phyloP scores from a whole-genome alignment of 2,888 invertebrate genomes.

The Morpho deidamia region DNA sequence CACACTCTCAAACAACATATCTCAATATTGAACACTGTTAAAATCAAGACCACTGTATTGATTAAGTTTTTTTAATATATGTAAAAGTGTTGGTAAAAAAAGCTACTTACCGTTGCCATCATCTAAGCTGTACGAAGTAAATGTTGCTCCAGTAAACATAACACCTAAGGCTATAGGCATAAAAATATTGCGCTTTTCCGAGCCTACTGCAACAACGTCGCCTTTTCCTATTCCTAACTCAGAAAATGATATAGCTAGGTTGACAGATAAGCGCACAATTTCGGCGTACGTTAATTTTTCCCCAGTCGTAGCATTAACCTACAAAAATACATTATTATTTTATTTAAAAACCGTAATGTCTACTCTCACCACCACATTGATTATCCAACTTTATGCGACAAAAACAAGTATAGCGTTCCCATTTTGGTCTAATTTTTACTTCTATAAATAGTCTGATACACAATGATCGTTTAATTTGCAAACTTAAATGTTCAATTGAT shows the following conservation, averaged over 20 bases:
- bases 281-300: slow-evolving; percentile 70
- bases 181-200: slow-evolving; percentile 79
- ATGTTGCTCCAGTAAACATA: slow-evolving; percentile 58
- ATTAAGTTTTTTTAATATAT: no score
- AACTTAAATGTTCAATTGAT: no score
- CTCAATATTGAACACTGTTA: no score
- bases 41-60: no score
- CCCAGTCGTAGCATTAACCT: slow-evolving; percentile 74
- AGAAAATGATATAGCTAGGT: slow-evolving; percentile 69
- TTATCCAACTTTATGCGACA: no score
- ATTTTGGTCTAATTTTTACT: no score
- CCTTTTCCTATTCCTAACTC: slow-evolving; percentile 66
- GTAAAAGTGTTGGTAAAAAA: no score
- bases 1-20: no score
- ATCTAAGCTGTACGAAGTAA: slow-evolving; percentile 45
- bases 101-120: slow-evolving; percentile 40
- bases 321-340: background rate
- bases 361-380: no score
- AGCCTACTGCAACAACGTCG: slow-evolving; percentile 77
- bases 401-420: no score
- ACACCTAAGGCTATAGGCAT: slow-evolving; percentile 70
- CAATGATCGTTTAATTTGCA: no score
- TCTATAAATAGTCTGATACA: no score
- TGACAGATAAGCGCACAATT: slow-evolving; percentile 70
- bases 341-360: background rate